Conservation (phyloP, 1,140 invertebrate genomes). For the Pogonus chalceus region DNA sequence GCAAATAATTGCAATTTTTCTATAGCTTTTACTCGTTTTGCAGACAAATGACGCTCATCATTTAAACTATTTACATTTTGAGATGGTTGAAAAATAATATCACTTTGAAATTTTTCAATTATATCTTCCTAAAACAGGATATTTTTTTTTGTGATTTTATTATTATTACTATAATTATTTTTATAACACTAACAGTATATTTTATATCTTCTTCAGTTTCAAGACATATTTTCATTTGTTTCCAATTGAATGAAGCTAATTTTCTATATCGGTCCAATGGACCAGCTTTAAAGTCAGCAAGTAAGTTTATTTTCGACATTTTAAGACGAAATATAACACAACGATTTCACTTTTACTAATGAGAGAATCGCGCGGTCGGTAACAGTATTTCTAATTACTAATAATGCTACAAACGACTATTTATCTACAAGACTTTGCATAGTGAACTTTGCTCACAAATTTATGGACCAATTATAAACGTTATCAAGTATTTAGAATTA, state of each 20-base stretch:
- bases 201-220: slow-evolving; percentile 56
- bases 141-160: not conserved
- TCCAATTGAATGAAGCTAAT: slow-evolving; percentile 64
- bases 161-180: not conserved
- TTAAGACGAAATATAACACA: no score
- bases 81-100: not conserved
- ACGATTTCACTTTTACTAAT: no score
- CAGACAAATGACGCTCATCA: slow-evolving; percentile 49
- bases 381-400: no score
- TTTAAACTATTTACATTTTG: slow-evolving; percentile 40
- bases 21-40: slow-evolving; percentile 48
- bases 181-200: slow-evolving; percentile 46
- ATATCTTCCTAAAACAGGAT: not conserved
- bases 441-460: no score
- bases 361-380: no score
- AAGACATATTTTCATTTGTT: slow-evolving; percentile 54
- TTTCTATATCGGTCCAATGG: slow-evolving; percentile 59
- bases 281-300: slow-evolving; percentile 48
- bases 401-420: no score
- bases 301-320: no score
- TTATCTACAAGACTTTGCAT: no score
- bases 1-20: slow-evolving; percentile 52
- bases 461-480: no score
- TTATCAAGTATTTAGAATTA: no score
- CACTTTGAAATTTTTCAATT: not conserved